Evolutionary conservation across 2,888 invertebrate species (phyloP).

Genomic region (Neoscelio sp.): DNA sequence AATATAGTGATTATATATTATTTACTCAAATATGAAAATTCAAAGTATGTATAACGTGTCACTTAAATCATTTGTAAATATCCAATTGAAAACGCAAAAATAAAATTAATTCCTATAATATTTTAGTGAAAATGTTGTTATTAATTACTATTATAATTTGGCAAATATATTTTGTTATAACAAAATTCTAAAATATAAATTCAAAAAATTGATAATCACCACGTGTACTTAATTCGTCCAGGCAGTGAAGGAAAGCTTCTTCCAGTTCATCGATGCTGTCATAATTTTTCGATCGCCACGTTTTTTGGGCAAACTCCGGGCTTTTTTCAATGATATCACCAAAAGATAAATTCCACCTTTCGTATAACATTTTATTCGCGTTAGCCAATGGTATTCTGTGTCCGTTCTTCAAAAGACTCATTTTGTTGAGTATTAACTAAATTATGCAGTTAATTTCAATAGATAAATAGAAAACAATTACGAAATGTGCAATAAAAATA

Average conservation of each 20-base stretch:
- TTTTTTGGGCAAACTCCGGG: slow-evolving; percentile 18
- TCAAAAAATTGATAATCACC: slow-evolving; percentile 25
- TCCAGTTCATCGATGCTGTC: slow-evolving; percentile 15
- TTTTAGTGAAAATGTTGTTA: no score
- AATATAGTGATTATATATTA: no score
- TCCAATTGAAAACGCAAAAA: no score
- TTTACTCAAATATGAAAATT: no score
- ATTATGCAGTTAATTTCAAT: no score
- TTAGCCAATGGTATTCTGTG: background rate
- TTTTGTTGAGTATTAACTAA: no score
- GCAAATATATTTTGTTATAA: background rate
- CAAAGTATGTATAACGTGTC: no score
- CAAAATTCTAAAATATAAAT: background rate
- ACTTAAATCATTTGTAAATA: no score
- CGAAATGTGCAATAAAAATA: no score
- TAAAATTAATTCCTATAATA: no score
- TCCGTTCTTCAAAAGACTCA: background rate
- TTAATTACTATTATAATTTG: background rate
- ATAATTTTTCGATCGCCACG: background rate
- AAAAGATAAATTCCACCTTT: slow-evolving; percentile 4
- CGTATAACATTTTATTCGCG: background rate
- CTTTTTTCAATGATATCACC: slow-evolving; percentile 23
- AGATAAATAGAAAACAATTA: no score
- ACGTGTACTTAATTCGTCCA: slow-evolving; percentile 14
- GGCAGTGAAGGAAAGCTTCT: slow-evolving; percentile 2